Base-by-base conservation (phyloP, 1,140 invertebrate species). In the Drosophila ananassae region DNA sequence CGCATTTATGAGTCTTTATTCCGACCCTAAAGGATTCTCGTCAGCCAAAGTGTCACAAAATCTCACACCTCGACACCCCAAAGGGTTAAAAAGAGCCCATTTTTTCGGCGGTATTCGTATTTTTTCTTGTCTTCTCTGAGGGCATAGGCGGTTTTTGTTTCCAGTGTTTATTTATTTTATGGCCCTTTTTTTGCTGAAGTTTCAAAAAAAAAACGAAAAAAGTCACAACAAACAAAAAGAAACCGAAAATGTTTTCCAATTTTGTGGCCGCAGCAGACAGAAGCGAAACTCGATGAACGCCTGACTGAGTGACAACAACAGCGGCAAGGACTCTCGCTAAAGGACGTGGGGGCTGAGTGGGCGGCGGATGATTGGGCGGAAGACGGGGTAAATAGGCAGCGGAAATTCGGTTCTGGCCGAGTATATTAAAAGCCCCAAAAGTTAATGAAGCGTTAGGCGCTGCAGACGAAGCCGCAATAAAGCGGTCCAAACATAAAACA, bases 371-470 rank as follows among this genome's bases (percentile, higher is more conserved):
- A 68, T 67, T 67, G 62, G 63, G 25, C 32, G 67, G 64, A 39
- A 39, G 67, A 37, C 30, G 53, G 48, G 39, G 46, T 51, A 64
- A 78, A 75, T 61, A 56, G 66, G 51, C 58, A 71, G 46, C 66
- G 73, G 64, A 84, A 85, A 77, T 77, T 68, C 71, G 61, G 30
- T 41, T 46, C 63, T 63, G 57, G 57, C 52, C 54, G 56, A 85
- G 83, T 89, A 64, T 85, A 85, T 85, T 85, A 85, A 87, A 85
- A 89, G 76, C 76, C 78, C 41, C 71, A 71, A 77, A 82, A 89
- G 74, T 85, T 85, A 85, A 85, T 85, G 82, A 85, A 85, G 83
- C 74, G 79, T 78, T 74, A 75, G 60, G 57, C 76, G 63, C 21
- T 39, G 66, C 50, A 54, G 52, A 69, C 66, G 51, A 71, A 81